Conservation (phyloP, 2,888 invertebrate genomes). For the Ophioninae sp. region DNA sequence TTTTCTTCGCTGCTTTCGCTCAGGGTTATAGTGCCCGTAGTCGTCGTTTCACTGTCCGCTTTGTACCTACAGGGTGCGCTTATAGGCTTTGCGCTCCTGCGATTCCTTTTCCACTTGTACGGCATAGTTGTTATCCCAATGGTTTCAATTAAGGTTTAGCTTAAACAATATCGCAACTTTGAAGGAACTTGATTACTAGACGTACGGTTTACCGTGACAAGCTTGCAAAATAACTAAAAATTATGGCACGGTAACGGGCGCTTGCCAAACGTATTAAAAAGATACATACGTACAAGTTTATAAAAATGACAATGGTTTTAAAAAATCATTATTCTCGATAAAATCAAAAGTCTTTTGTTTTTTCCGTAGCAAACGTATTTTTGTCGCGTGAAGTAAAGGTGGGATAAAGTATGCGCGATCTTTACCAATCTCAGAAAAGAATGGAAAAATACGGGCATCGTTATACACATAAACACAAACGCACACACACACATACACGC, state of each 20-base stretch:
- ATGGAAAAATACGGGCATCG: background rate
- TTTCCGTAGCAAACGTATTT: background rate
- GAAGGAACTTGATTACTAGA: background rate
- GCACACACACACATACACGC: background rate
- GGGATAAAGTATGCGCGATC: background rate
- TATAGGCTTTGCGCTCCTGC: background rate
- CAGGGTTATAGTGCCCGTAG: background rate
- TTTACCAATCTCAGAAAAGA: background rate
- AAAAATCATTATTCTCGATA: background rate
- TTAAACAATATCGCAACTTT: conserved; percentile 53
- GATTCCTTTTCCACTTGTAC: background rate
- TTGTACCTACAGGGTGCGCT: background rate
- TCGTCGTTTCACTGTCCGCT: background rate
- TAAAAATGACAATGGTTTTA: background rate
- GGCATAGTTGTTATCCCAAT: conserved; percentile 37
- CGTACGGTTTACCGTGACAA: background rate
- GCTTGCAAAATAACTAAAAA: background rate
- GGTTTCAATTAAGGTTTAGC: conserved; percentile 45
- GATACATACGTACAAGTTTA: background rate
- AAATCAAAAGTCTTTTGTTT: background rate
- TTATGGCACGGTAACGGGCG: background rate
- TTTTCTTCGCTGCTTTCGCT: background rate
- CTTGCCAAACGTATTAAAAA: background rate
- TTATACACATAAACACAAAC: background rate
- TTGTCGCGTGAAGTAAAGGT: background rate